Evolutionary conservation across 2,888 invertebrate genomes (phyloP).

Genomic region (Pyrochroa serraticornis): DNA sequence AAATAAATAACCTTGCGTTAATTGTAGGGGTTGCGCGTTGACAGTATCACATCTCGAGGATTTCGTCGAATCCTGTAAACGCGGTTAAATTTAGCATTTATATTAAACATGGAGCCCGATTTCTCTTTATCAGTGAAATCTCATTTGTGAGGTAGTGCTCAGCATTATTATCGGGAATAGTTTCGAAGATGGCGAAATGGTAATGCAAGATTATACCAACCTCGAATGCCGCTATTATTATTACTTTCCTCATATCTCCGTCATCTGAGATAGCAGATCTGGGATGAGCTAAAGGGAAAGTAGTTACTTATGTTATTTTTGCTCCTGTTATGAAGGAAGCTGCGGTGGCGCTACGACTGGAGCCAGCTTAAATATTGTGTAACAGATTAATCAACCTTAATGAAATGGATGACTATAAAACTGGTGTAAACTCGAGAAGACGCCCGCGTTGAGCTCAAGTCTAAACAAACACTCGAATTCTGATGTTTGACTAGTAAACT

Average conservation of each 20-base stretch:
- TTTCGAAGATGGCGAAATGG: no score
- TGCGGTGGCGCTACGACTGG: conserved; percentile 1
- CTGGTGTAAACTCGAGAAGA: conserved; percentile 24
- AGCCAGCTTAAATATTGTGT: conserved; percentile 14
- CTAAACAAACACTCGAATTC: conserved; percentile 24
- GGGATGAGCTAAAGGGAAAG: no score
- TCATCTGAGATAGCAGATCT: no score
- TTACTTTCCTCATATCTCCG: no score
- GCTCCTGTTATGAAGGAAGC: no score
- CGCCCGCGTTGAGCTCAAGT: conserved; percentile 13
- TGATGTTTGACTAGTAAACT: conserved; percentile 23
- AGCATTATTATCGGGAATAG: no score
- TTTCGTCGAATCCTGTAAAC: conserved; percentile 26
- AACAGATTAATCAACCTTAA: conserved; percentile 23
- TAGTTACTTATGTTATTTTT: no score
- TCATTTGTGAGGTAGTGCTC: background rate
- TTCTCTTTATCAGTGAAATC: background rate
- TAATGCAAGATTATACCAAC: no score
- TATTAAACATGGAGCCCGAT: conserved; percentile 38
- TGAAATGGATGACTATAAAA: conserved; percentile 20
- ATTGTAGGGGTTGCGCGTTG: no score
- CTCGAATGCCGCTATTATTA: no score
- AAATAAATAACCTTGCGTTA: no score
- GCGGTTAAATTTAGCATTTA: conserved; percentile 44
- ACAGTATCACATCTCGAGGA: no score